Conservation (phyloP, 2,888 invertebrate genomes). For the Lochmaea crataegi region DNA sequence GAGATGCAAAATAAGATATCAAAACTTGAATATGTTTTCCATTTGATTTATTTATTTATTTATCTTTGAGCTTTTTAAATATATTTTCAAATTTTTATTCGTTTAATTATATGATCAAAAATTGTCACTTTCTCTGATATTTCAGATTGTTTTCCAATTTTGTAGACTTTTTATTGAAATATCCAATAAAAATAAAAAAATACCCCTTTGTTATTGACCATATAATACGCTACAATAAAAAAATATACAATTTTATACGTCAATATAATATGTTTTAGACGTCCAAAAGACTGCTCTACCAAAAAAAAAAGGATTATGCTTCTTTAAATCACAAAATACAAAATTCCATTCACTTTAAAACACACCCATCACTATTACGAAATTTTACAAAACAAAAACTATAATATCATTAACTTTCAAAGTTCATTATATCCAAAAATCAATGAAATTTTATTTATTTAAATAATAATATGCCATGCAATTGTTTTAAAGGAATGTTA, state of each 20-base stretch:
- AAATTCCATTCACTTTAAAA: slow-evolving; percentile 22
- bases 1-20: no score
- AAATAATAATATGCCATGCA: not conserved
- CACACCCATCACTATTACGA: slow-evolving; percentile 4
- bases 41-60: no score
- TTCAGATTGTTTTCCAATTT: no score
- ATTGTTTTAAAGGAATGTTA: no score
- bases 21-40: no score
- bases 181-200: not conserved
- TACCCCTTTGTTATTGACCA: slow-evolving; percentile 46
- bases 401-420: not conserved
- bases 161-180: not conserved
- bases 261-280: slow-evolving; percentile 48
- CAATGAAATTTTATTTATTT: not conserved
- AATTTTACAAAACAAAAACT: not conserved
- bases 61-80: no score
- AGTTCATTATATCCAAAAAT: not conserved
- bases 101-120: no score
- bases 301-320: slow-evolving; percentile 44
- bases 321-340: slow-evolving; percentile 27
- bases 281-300: slow-evolving; percentile 43
- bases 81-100: no score
- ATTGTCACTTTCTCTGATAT: no score
- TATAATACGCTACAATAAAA: slow-evolving; percentile 42
- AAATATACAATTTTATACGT: slow-evolving; percentile 46